These are phyloP conservation scores for Drosophila suboccidentalis DNA, from an alignment of 2,888 invertebrate genomes.

Conservation along the genomic window DNA sequence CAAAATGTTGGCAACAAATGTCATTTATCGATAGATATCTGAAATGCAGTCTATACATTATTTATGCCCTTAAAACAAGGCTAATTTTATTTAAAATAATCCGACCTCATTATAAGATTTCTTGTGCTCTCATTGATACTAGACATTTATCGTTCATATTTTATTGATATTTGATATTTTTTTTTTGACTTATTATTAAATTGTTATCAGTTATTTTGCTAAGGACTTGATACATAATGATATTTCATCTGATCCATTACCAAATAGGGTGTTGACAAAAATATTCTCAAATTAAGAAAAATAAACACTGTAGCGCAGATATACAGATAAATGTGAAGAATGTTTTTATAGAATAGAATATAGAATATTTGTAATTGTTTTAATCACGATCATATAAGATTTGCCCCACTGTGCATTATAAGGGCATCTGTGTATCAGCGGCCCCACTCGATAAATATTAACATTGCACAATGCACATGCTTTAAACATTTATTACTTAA, in stretches of 20 bases:
- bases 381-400: no score
- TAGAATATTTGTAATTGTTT: background rate
- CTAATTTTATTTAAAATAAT: conserved; percentile 9
- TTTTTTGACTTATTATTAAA: background rate
- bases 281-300: background rate
- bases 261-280: background rate
- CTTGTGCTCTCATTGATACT: background rate
- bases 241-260: background rate
- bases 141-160: background rate
- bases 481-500: conserved; percentile 71
- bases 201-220: background rate
- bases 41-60: conserved; percentile 1
- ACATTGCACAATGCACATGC: conserved; percentile 57
- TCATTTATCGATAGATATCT: conserved; percentile 7
- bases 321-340: background rate
- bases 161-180: background rate
- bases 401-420: conserved; percentile 20
- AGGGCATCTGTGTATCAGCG: conserved; percentile 1
- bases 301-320: background rate
- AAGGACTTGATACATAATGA: background rate
- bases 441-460: conserved; percentile 29
- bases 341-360: no score
- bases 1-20: conserved; percentile 11
- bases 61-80: background rate
- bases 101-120: background rate